A percentile compares a stretch with the other conserved stretches of the same genome.
Evolutionary conservation across 2,888 invertebrate species (phyloP).

Genomic region (Drosophila kuntzei): DNA sequence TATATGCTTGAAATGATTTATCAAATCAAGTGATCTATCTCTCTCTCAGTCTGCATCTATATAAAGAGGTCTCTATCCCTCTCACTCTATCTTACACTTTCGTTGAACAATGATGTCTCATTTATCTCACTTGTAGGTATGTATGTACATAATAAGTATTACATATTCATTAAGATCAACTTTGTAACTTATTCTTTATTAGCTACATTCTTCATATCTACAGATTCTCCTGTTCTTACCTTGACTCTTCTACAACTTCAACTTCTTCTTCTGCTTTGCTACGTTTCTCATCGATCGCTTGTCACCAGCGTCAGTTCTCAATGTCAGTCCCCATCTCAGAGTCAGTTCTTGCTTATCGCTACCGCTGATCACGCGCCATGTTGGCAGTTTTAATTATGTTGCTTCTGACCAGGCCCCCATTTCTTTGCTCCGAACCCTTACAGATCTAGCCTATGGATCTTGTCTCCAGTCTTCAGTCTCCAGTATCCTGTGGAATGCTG

Average conservation of each 20-base stretch:
- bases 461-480: constrained; percentile 4
- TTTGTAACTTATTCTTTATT: constrained; percentile 52
- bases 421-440: too few species aligned
- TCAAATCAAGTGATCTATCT: constrained; percentile 13
- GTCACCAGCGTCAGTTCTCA: constrained; percentile 38
- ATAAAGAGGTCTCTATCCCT: constrained; percentile 3
- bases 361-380: constrained; percentile 80
- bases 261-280: not conserved
- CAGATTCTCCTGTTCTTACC: not conserved
- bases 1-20: constrained; percentile 10
- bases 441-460: constrained; percentile 2
- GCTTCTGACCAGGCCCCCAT: constrained; percentile 33
- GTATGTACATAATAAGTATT: constrained; percentile 45
- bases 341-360: constrained; percentile 63
- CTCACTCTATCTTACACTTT: constrained; percentile 6
- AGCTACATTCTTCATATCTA: constrained; percentile 6
- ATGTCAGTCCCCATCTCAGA: constrained; percentile 17
- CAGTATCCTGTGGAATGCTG: constrained; percentile 65
- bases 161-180: constrained; percentile 54
- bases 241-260: not conserved
- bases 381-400: constrained; percentile 78
- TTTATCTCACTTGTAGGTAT: constrained; percentile 51
- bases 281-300: constrained; percentile 41
- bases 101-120: constrained; percentile 47
- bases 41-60: not conserved